Conservation (phyloP, 2,888 invertebrate species). For the Lasioglossum oenotherae region DNA sequence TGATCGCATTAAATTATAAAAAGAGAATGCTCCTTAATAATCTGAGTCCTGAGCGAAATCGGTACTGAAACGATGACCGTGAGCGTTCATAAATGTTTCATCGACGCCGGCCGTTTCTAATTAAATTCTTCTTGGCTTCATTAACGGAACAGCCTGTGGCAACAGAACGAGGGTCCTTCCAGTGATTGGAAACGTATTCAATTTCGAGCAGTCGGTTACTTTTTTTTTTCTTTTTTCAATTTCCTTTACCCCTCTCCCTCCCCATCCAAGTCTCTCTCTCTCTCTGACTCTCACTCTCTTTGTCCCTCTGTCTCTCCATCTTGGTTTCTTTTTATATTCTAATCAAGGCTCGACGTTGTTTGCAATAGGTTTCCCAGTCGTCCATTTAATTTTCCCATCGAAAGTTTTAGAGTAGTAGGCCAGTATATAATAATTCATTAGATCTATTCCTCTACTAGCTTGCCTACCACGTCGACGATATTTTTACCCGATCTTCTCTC, state of each 20-base stretch:
- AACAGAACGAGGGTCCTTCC: constrained; percentile 47
- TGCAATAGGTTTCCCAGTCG: constrained; percentile 15
- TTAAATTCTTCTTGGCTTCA: constrained; percentile 39
- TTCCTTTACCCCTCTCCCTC: not conserved
- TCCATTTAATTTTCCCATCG: constrained; percentile 25
- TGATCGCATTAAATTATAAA: fast-evolving
- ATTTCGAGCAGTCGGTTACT: constrained; percentile 29
- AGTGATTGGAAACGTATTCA: constrained; percentile 40
- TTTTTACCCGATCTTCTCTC: not conserved
- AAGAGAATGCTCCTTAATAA: not conserved
- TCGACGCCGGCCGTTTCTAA: not conserved
- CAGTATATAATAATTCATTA: constrained; percentile 33
- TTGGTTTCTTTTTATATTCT: constrained; percentile 33
- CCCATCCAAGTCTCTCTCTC: not conserved
- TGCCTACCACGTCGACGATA: constrained; percentile 3
- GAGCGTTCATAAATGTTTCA: not conserved
- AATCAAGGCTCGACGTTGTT: constrained; percentile 25
- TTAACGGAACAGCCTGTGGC: constrained; percentile 12
- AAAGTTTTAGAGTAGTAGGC: constrained; percentile 33
- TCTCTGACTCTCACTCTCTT: not conserved
- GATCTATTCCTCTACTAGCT: not conserved
- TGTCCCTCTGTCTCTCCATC: not conserved
- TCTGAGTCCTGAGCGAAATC: not conserved
- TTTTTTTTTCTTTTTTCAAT: constrained; percentile 7
- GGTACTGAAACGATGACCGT: not conserved